A percentile compares a stretch with the other conserved stretches of the same genome.
These are phyloP conservation scores for Phenganax stokvisi DNA, from an alignment of 92 coral and sea anemone genomes.

Conservation along the genomic window DNA sequence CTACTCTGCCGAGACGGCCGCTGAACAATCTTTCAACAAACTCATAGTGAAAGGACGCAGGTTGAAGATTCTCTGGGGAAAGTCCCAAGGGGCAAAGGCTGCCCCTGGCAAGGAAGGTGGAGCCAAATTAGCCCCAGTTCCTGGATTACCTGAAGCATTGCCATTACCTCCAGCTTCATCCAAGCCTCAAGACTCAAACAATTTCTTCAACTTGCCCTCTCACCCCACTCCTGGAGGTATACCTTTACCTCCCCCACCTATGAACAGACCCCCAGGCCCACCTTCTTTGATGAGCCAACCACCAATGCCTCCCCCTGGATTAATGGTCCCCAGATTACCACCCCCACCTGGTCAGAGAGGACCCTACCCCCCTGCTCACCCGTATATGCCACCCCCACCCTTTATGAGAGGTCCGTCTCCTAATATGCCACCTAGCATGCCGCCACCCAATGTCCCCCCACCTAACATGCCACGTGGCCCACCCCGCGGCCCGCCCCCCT, in stretches of 20 bases:
- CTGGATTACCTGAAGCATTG: conserved; percentile 96
- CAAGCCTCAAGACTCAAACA: conserved; percentile 56
- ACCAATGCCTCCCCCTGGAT: conserved; percentile 38
- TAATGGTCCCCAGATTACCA: conserved; percentile 65
- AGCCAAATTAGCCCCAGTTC: conserved; percentile 72
- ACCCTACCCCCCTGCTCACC: conserved; percentile 53
- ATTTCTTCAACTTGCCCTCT: conserved; percentile 80
- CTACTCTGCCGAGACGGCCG: conserved; percentile 85
- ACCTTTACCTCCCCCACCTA: conserved; percentile 58
- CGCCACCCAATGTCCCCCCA: conserved; percentile 45
- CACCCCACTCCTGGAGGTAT: conserved; percentile 39
- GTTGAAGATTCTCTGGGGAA: conserved; percentile 98
- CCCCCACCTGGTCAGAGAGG: conserved; percentile 66
- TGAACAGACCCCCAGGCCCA: conserved; percentile 24
- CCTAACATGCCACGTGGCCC: conserved; percentile 56
- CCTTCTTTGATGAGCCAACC: conserved; percentile 3
- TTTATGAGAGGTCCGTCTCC: conserved; percentile 73
- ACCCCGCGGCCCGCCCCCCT: no score
- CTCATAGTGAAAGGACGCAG: conserved; percentile 89
- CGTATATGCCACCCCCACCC: conserved; percentile 68
- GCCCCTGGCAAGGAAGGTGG: conserved; percentile 72
- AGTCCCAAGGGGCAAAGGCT: conserved; percentile 91
- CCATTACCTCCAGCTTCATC: conserved; percentile 82
- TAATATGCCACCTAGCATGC: conserved; percentile 46
- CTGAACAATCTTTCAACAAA: conserved; percentile 89